Conservation (phyloP, 1,140 invertebrate genomes). For the Brachionus manjavacas region DNA sequence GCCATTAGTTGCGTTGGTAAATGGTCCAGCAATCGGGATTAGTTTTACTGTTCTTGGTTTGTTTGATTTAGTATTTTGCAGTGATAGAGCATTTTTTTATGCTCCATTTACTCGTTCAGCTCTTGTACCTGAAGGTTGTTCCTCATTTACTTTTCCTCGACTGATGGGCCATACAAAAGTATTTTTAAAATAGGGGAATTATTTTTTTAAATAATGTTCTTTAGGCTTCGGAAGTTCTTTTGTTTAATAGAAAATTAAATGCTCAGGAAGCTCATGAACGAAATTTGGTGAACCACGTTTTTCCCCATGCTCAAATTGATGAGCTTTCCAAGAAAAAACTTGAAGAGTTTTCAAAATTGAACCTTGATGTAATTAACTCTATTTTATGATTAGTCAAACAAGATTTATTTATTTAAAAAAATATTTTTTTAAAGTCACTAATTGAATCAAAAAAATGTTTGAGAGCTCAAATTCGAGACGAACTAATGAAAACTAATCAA, state of each 20-base stretch:
- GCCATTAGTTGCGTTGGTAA: slow-evolving; percentile 76
- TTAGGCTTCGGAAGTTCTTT: slow-evolving; percentile 72
- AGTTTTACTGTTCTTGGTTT: slow-evolving; percentile 73
- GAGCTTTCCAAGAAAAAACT: slow-evolving; percentile 58
- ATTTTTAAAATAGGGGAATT: slow-evolving; percentile 44
- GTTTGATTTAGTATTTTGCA: slow-evolving; percentile 81
- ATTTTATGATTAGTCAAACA: background rate
- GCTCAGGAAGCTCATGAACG: slow-evolving; percentile 68
- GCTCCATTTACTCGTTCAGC: slow-evolving; percentile 78
- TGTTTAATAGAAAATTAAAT: slow-evolving; percentile 72
- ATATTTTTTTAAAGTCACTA: slow-evolving; percentile 59
- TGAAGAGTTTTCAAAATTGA: slow-evolving; percentile 47
- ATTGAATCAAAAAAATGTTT: slow-evolving; percentile 61
- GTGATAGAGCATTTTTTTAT: slow-evolving; percentile 69
- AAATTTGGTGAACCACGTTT: slow-evolving; percentile 70
- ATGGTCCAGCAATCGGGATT: slow-evolving; percentile 89
- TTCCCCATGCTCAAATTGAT: slow-evolving; percentile 61
- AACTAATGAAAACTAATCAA: slow-evolving; percentile 61
- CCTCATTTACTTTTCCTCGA: slow-evolving; percentile 72
- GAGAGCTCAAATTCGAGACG: slow-evolving; percentile 55
- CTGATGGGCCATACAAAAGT: slow-evolving; percentile 34
- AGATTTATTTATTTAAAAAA: background rate
- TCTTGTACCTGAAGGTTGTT: slow-evolving; percentile 75
- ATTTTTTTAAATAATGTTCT: slow-evolving; percentile 15
- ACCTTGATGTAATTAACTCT: background rate